Evolutionary conservation across 2,113 vertebrate species (phyloP), one percentile per base, ranked within the genome.

Genomic region (Microcebus murinus): DNA sequence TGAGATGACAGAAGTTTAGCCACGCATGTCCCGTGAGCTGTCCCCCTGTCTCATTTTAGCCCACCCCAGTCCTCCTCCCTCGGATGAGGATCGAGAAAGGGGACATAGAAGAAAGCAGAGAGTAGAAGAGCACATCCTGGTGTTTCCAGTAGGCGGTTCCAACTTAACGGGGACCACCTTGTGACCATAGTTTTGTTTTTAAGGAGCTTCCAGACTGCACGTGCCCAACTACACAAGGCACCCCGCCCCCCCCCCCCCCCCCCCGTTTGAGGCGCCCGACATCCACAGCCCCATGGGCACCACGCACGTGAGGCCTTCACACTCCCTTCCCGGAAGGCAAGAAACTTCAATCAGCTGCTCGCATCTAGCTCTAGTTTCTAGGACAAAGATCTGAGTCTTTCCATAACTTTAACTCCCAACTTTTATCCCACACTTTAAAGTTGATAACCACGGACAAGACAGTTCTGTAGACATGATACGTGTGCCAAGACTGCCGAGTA

Each of bases 191-290:
- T 10, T 48, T 52, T 52, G 29, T 48, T 31, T 29, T 18, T 55
- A 55, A 55, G 50, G 52, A 29, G 27, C 29, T 31, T 29, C 5
- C 12, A 13, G 17, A n/a, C 31, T 55, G n/a, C 48, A 39, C 71
- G 42, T 45, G 29, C 48, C 48, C 23, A 52, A 52, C 12, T 65
- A 25, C 8, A 50, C 50, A 71, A 50, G 25, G 39, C 39, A 79
- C 36, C 36, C n/a, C n/a, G n/a, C n/a, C n/a, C n/a, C n/a, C 6
- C 1, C 0, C 4, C 1, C 0, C 59, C 59, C 1, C 50, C 50
- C 14, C 50, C 45, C 45, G 8, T 76, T 57, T 67, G 68, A 68
- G 21, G 27, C 20, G 45, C 9, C 57, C 1, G 1, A 42, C 21
- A 4, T 18, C 12, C 34, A 31, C 25, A 25, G 6, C n/a, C 85